A percentile compares a stretch with the other conserved stretches of the same genome.
Conservation (phyloP, 2,888 invertebrate species). For the Odontothrips loti region DNA sequence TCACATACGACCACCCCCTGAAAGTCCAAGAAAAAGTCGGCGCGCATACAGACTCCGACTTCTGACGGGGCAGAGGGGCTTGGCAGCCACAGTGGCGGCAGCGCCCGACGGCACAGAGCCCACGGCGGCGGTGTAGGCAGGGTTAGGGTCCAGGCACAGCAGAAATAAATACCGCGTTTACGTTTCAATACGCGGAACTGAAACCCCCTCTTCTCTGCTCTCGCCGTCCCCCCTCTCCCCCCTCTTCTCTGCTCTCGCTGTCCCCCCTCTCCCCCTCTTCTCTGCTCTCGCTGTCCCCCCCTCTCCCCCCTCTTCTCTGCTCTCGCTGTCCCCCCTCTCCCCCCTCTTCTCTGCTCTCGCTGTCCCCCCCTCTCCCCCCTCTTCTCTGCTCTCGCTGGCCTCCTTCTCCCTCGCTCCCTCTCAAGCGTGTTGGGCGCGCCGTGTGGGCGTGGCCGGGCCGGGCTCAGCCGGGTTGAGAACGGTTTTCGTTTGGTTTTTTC, state of each 20-base stretch:
- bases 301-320: background rate
- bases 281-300: background rate
- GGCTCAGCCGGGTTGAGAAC: too few relatives aligned
- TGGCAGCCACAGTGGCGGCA: too few relatives aligned
- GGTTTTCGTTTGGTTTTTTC: too few relatives aligned
- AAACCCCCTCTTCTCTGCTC: too few relatives aligned
- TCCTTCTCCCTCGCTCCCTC: background rate
- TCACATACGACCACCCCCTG: background rate
- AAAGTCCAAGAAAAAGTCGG: too few relatives aligned
- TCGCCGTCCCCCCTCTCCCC: too few relatives aligned
- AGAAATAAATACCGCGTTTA: slow-evolving; percentile 7
- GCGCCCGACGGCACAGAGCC: too few relatives aligned
- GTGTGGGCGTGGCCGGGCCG: too few relatives aligned
- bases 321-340: background rate
- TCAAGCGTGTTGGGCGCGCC: background rate
- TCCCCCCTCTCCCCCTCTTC: background rate
- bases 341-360: background rate
- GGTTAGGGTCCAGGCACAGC: background rate
- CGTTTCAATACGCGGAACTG: slow-evolving; percentile 14
- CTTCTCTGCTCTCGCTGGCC: background rate
- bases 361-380: background rate
- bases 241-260: background rate
- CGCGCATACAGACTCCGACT: too few relatives aligned
- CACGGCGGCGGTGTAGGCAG: too few relatives aligned
- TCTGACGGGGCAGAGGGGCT: too few relatives aligned